Base-by-base conservation (phyloP, 2,797 vertebrate genomes). In the Heterohyrax brucei region DNA sequence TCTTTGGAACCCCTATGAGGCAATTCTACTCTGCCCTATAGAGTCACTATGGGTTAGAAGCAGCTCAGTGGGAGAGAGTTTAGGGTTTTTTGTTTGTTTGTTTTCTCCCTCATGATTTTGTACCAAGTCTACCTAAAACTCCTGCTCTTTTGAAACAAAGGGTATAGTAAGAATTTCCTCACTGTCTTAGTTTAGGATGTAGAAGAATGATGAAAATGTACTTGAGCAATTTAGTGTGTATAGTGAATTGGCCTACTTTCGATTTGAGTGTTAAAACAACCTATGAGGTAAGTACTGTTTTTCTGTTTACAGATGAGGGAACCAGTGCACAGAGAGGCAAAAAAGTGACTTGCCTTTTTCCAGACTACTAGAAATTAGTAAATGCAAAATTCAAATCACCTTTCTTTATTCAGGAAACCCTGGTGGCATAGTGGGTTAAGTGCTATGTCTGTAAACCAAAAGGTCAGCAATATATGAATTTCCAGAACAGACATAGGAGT, bases 291-390 rank as follows among this genome's bases (percentile, higher is more conserved):
- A 87, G 46, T 19, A 50, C 3, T 26, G 61, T 48, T 89, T 87
- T 91, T 30, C 75, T 94, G 66, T 85, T 84, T 44, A 56, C 21
- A 89, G 89, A 48, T 39, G 22, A 95, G n/a, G 48, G 85, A 92
- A 44, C 1, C 50, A 56, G 62, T n/a, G 21, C 22, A 28, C 56
- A 79, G 59, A 79, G 66, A 94, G 33, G 56, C 46, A 90, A 33
- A 82, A 2, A 6, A 79, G 4, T 81, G 50, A 72, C 13, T 82
- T 81, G n/a, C 21, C 28, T 53, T 85, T 26, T 28, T 66, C 26
- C 21, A 89, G 22, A 61, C 6, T 53, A 53, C 7, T 53, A 53
- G 12, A 8, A 66, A 61, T 50, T 18, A 83, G 33, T 33, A 33
- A 21, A 61, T 12, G 2, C 7, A 77, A 94, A 84, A 24, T 66